These are phyloP conservation scores for Melanotaenia parkinsoni DNA, from an alignment of 2,797 vertebrate genomes.

Conservation along the genomic window DNA sequence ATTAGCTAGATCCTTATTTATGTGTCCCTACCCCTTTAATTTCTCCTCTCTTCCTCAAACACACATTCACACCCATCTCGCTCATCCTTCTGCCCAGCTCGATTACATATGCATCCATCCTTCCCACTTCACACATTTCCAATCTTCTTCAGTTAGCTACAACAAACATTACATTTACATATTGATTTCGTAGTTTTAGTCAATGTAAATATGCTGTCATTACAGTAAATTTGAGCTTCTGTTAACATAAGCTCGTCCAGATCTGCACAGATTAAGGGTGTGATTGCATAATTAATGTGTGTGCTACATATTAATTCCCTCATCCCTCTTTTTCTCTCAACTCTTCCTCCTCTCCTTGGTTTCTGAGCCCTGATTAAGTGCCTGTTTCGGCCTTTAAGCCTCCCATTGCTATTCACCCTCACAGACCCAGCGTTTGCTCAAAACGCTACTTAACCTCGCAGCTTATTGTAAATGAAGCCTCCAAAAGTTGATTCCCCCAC, in stretches of 20 bases:
- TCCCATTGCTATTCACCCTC: slow-evolving; percentile 85
- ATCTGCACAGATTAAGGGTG: slow-evolving; percentile 94
- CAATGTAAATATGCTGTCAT: slow-evolving; percentile 99
- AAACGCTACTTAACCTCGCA: slow-evolving; percentile 86
- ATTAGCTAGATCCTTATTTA: slow-evolving; percentile 82
- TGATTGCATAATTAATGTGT: slow-evolving; percentile 97
- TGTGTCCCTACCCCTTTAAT: slow-evolving; percentile 75
- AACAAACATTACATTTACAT: slow-evolving; percentile 99
- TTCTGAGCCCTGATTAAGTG: slow-evolving; percentile 85
- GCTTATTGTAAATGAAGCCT: slow-evolving; percentile 84
- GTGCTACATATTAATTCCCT: slow-evolving; percentile 90
- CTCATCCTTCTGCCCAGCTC: slow-evolving; percentile 76
- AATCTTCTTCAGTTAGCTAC: slow-evolving; percentile 97
- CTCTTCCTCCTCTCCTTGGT: slow-evolving; percentile 80
- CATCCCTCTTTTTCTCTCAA: slow-evolving; percentile 73
- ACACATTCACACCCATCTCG: slow-evolving; percentile 59
- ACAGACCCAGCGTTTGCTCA: slow-evolving; percentile 82
- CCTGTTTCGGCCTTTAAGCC: slow-evolving; percentile 83
- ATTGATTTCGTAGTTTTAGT: slow-evolving; percentile 99
- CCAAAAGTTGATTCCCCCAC: slow-evolving; percentile 79
- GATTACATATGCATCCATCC: slow-evolving; percentile 88
- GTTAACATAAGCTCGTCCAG: slow-evolving; percentile 99
- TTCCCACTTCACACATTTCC: slow-evolving; percentile 84
- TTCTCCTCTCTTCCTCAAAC: slow-evolving; percentile 48
- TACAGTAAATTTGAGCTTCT: slow-evolving; percentile 99